Conservation (phyloP, 2,888 invertebrate species). For the Tetragonisca angustula region DNA sequence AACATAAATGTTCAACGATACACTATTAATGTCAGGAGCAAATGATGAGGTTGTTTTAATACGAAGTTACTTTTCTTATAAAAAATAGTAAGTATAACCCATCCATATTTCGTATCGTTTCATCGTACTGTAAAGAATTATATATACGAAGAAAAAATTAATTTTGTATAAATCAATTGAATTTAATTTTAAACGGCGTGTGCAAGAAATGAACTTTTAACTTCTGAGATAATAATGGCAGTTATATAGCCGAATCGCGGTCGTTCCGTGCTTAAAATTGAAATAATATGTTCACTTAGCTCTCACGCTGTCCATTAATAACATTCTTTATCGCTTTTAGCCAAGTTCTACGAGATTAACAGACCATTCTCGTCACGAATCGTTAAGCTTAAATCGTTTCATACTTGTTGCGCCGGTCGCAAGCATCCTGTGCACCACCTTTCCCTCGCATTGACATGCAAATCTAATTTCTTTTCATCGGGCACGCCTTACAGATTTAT, state of each 20-base stretch:
- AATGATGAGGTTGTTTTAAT: too few relatives aligned
- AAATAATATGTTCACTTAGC: background rate
- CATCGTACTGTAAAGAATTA: too few relatives aligned
- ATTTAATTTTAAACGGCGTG: background rate
- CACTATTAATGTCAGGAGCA: too few relatives aligned
- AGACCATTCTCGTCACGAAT: slow-evolving; percentile 1
- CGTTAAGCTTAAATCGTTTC: slow-evolving; percentile 6
- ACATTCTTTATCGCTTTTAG: background rate
- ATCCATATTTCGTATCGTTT: too few relatives aligned
- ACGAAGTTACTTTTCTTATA: too few relatives aligned
- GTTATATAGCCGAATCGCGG: too few relatives aligned
- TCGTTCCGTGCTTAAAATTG: background rate
- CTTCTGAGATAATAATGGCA: background rate
- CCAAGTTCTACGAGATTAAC: background rate
- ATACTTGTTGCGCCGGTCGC: slow-evolving; percentile 15
- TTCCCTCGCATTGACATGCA: background rate
- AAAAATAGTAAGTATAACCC: too few relatives aligned
- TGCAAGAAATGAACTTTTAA: background rate
- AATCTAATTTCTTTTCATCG: background rate
- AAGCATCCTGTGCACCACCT: background rate
- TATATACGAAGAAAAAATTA: background rate
- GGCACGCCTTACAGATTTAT: background rate
- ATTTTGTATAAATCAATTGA: background rate
- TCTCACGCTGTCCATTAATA: background rate
- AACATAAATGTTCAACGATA: too few relatives aligned